Evolutionary conservation across 2,113 vertebrate genomes (phyloP).

Genomic region (Suricata suricatta): DNA sequence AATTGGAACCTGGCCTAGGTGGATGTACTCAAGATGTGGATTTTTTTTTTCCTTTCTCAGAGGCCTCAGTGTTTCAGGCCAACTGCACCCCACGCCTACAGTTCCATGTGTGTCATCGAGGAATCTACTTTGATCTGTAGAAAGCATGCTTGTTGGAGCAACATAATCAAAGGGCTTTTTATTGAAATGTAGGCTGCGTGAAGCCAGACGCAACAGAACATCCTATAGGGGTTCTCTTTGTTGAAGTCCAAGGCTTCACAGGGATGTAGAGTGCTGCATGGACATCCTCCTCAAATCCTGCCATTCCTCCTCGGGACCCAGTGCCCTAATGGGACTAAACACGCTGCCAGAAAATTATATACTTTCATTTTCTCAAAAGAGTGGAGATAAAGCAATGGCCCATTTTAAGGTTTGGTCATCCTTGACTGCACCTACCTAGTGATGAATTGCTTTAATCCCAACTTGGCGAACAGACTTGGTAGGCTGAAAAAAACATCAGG

Average conservation of each 20-base stretch:
- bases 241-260: neutral
- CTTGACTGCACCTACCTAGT: neutral
- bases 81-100: constrained; percentile 50
- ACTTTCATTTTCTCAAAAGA: constrained; percentile 9
- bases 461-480: neutral
- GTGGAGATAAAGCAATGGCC: neutral
- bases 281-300: neutral
- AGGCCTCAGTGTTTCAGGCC: constrained; percentile 11
- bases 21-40: neutral
- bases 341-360: neutral
- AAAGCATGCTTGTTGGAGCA: constrained; percentile 75
- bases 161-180: constrained; percentile 79
- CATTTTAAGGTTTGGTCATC: neutral
- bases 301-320: neutral
- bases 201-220: constrained; percentile 78
- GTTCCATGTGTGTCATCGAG: constrained; percentile 64
- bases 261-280: neutral
- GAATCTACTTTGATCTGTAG: constrained; percentile 83
- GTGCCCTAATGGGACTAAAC: neutral
- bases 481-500: no score
- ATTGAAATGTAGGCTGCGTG: constrained; percentile 67
- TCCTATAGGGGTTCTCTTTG: constrained; percentile 58
- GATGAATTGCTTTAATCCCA: neutral
- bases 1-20: neutral
- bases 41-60: constrained; percentile 60